Percentiles rank a stretch among this genome's conserved stretches.
Conservation (phyloP, 2,797 vertebrate genomes). For the Leucoraja ocellata region DNA sequence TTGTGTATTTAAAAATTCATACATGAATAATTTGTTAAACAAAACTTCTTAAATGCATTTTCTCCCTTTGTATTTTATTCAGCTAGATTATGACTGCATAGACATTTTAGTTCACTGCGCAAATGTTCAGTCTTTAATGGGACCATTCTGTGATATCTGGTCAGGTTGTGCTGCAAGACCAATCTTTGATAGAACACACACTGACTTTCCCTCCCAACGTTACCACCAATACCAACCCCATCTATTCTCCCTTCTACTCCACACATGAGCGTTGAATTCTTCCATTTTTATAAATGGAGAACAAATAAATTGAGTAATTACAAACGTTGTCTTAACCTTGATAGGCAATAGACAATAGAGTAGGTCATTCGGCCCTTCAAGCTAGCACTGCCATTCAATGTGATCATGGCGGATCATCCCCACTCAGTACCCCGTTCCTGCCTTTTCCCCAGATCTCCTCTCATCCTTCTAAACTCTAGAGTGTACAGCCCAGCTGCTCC, state of each 20-base stretch:
- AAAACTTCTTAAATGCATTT: not conserved
- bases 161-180: not conserved
- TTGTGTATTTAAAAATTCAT: not conserved
- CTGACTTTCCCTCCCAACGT: not conserved
- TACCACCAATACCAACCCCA: too few species aligned
- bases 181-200: not conserved
- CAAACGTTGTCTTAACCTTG: too few species aligned
- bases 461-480: too few species aligned
- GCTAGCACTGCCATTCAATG: too few species aligned
- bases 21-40: not conserved
- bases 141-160: not conserved
- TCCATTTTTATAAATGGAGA: too few species aligned
- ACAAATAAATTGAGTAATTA: too few species aligned
- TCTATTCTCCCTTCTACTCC: not conserved
- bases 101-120: not conserved
- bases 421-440: too few species aligned
- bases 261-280: not conserved
- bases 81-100: not conserved
- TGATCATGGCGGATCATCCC: too few species aligned
- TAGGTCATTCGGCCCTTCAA: too few species aligned
- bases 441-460: too few species aligned
- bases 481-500: too few species aligned
- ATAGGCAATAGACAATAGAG: too few species aligned
- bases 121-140: not conserved
- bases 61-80: not conserved